A percentile compares a stretch with the other conserved stretches of the same genome.
Evolutionary conservation across 2,113 vertebrate species (phyloP).

Genomic region (Ardeotis arabs): DNA sequence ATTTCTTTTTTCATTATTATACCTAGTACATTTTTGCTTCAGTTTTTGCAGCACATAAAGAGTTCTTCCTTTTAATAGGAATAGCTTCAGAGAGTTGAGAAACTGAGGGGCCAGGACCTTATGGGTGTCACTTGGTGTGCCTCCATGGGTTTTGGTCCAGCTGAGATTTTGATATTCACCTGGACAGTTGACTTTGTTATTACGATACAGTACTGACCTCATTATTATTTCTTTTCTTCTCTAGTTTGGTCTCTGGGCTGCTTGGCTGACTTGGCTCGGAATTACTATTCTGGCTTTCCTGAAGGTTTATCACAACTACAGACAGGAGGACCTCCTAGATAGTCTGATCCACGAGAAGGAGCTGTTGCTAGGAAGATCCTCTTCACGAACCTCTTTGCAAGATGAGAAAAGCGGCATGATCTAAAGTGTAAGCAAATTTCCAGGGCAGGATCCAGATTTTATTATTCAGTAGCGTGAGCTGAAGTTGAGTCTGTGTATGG

Average conservation of each 20-base stretch:
- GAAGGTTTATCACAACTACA: conserved; percentile 94
- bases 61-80: background rate
- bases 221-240: background rate
- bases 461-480: background rate
- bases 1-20: background rate
- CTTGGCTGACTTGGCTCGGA: conserved; percentile 94
- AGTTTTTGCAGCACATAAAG: background rate
- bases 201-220: background rate
- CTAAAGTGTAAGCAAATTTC: conserved; percentile 64
- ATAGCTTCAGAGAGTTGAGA: background rate
- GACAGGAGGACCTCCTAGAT: conserved; percentile 93
- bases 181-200: background rate
- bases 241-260: conserved; percentile 95
- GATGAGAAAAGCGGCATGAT: conserved; percentile 89
- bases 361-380: conserved; percentile 86
- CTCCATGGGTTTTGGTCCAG: background rate
- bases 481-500: background rate
- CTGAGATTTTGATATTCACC: background rate
- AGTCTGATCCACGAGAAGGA: conserved; percentile 96
- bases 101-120: background rate
- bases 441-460: conserved; percentile 40
- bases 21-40: background rate
- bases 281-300: conserved; percentile 92
- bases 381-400: conserved; percentile 76
- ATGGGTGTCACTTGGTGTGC: background rate